Base-by-base conservation (phyloP, 2,113 vertebrate species). In the Bungarus multicinctus region DNA sequence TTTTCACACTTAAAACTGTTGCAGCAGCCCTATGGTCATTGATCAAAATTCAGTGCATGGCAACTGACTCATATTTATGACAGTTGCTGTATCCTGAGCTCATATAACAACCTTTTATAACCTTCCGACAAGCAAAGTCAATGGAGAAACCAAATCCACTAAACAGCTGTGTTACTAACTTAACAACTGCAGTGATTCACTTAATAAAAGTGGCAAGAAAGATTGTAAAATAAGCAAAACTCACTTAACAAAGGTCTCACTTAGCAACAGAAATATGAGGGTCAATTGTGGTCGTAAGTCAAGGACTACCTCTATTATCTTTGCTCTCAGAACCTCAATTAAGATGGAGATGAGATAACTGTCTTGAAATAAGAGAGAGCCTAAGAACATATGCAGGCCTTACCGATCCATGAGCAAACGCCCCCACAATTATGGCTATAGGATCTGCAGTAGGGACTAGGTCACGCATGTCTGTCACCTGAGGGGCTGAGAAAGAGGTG, bases 341-440 rank as follows among this genome's bases (percentile, higher is more conserved):
- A 18, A 52, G 10, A 3, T 27, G 10, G 58, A 69, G 12, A 14
- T 43, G 25, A 20, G 14, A 91, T 43, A 14, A 20, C n/a, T 88
- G 22, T 0, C 45, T 85, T 27, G 5, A 87, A 91, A 23, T 85
- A 23, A 53, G 10, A 25, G 5, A 22, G 8, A 50, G 69, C 3
- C 34, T 81, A 43, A 43, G 74, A 81, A 22, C 18, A 81, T 8
- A 55, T 27, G 1, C 2, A 81, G 5, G 54, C 95, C 98, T 98
- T 95, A 99, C 99, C 88, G 98, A 97, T 89, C 99, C 99, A 0
- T 99, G 99, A 91, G 99, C 99, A 95, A 99, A 99, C 3, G 99
- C 99, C 94, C 99, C 99, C 25, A 99, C 97, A 90, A 99, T 98
- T 2, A 99, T 95, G 25, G 98, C 97, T 85, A 98, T 96, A 3